These are phyloP conservation scores for Aphis craccivora DNA, from an alignment of 1,140 invertebrate genomes.

Conservation along the genomic window DNA sequence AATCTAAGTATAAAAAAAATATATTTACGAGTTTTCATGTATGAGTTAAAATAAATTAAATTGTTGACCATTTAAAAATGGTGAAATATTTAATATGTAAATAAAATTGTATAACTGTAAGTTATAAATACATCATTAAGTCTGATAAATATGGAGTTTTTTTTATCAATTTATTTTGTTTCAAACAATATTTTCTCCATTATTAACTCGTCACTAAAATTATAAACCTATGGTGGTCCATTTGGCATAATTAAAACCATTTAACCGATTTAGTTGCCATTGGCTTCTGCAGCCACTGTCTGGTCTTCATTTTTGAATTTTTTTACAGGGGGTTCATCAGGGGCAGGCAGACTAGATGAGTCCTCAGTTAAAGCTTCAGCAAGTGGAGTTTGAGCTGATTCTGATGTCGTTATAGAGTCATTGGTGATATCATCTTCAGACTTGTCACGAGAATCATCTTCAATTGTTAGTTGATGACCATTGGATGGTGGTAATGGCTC, in stretches of 20 bases:
- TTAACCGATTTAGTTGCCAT: conserved; percentile 49
- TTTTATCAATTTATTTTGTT: conserved; percentile 25
- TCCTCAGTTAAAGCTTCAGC: conserved; percentile 59
- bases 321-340: conserved; percentile 56
- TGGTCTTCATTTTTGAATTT: conserved; percentile 55
- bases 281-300: conserved; percentile 51
- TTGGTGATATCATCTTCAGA: conserved; percentile 63
- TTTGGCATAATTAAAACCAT: conserved; percentile 22
- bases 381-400: conserved; percentile 59
- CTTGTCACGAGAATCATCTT: conserved; percentile 75
- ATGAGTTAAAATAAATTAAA: conserved; percentile 48
- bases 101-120: conserved; percentile 36
- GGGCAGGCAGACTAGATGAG: conserved; percentile 54
- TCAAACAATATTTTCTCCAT: conserved; percentile 29
- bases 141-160: conserved; percentile 32
- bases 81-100: conserved; percentile 50
- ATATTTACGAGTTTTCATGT: conserved; percentile 55
- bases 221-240: conserved; percentile 48
- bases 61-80: conserved; percentile 33
- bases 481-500: conserved; percentile 65
- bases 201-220: conserved; percentile 29
- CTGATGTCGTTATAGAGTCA: conserved; percentile 60
- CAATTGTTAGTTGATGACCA: conserved; percentile 74
- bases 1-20: conserved; percentile 57
- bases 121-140: conserved; percentile 51